phyloP scores from a whole-genome alignment of 2,888 invertebrate species.

The Chalcosyrphus nemorum region DNA sequence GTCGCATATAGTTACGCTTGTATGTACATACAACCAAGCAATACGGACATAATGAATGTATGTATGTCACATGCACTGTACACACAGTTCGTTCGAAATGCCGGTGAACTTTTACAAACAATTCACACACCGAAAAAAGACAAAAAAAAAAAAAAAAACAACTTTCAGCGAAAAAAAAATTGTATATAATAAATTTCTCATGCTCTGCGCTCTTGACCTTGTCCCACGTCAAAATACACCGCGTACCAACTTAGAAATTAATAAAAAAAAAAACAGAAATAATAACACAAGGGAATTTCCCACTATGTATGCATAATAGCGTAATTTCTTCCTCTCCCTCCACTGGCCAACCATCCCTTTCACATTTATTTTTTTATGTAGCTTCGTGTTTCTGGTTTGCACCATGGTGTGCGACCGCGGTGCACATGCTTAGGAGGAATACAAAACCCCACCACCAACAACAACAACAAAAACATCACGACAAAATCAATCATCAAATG shows the following conservation, averaged over 20 bases:
- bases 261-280: slow-evolving; percentile 49
- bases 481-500: slow-evolving; percentile 59
- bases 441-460: neutral
- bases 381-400: slow-evolving; percentile 30
- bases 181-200: slow-evolving; percentile 52
- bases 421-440: slow-evolving; percentile 16
- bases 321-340: slow-evolving; percentile 40
- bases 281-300: slow-evolving; percentile 67
- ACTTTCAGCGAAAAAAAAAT: slow-evolving; percentile 10
- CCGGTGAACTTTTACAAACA: slow-evolving; percentile 60
- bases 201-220: slow-evolving; percentile 69
- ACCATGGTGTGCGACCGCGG: neutral
- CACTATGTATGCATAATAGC: slow-evolving; percentile 58
- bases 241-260: slow-evolving; percentile 65
- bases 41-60: too few species aligned
- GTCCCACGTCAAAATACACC: slow-evolving; percentile 66
- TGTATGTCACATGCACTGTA: neutral
- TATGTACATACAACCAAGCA: too few species aligned
- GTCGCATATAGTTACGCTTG: neutral
- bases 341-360: neutral
- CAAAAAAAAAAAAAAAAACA: slow-evolving; percentile 26
- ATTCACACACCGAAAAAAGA: slow-evolving; percentile 16
- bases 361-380: neutral
- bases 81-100: slow-evolving; percentile 27
- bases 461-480: slow-evolving; percentile 21